Conservation (phyloP, 2,113 vertebrate species). For the Sinocyclocheilus rhinocerous region DNA sequence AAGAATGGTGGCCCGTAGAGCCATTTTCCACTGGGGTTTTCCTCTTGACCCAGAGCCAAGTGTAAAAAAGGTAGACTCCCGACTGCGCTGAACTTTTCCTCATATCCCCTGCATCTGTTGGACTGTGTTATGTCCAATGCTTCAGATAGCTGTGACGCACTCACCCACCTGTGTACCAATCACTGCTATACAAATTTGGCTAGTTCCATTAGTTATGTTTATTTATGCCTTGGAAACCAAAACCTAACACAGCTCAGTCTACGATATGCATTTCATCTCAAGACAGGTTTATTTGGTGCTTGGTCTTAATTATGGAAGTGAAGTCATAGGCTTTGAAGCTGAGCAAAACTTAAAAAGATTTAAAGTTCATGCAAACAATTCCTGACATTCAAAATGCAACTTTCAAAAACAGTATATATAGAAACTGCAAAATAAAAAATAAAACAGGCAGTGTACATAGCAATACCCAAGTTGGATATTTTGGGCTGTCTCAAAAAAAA, state of each 20-base stretch:
- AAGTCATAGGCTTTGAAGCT: slow-evolving; percentile 34
- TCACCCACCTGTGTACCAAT: slow-evolving; percentile 25
- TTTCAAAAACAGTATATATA: neutral
- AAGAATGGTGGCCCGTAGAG: neutral
- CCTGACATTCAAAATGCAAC: neutral
- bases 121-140: neutral
- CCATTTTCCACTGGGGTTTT: slow-evolving; percentile 46
- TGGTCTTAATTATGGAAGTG: slow-evolving; percentile 26
- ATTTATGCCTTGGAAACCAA: slow-evolving; percentile 37
- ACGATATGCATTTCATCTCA: neutral
- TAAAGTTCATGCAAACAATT: slow-evolving; percentile 8
- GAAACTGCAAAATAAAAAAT: slow-evolving; percentile 11
- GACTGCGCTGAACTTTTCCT: slow-evolving; percentile 6
- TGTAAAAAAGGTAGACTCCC: slow-evolving; percentile 12
- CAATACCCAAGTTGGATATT: neutral
- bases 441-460: neutral
- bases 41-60: slow-evolving; percentile 28
- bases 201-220: slow-evolving; percentile 19
- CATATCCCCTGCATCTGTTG: neutral
- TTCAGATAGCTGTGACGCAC: neutral
- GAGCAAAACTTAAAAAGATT: neutral
- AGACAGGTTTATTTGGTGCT: slow-evolving; percentile 37
- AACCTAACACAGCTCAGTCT: slow-evolving; percentile 15
- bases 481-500: neutral
- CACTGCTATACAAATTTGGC: neutral